Percentiles rank a stretch among this genome's conserved stretches.
Evolutionary conservation across 2,797 vertebrate genomes (phyloP).

Genomic region (Bovichtus diacanthus): DNA sequence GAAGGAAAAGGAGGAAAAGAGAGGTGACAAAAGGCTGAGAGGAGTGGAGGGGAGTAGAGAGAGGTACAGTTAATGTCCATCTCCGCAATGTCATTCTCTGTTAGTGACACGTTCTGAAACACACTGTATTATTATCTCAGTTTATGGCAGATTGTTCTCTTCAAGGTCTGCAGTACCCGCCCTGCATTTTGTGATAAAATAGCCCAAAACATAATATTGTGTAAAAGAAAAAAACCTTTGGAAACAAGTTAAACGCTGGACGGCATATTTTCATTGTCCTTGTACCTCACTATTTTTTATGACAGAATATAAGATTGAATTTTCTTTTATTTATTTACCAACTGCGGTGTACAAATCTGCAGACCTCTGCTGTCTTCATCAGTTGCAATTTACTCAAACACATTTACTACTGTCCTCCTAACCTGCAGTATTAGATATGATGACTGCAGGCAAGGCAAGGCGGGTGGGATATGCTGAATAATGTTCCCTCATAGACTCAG

Average conservation of each 20-base stretch:
- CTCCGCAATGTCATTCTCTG: background rate
- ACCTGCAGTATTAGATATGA: conserved; percentile 8
- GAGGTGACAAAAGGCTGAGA: background rate
- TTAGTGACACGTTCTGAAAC: background rate
- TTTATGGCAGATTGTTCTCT: conserved; percentile 2
- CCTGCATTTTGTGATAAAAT: background rate
- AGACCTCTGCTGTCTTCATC: conserved; percentile 7
- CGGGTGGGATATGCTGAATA: conserved; percentile 33
- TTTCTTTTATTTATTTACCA: background rate
- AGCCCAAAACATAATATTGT: background rate
- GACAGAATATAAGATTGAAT: background rate
- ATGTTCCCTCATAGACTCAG: conserved; percentile 21
- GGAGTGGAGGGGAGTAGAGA: background rate
- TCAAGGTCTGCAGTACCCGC: background rate
- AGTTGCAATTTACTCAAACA: conserved; percentile 17
- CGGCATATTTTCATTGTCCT: background rate
- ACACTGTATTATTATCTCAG: background rate
- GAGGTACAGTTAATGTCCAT: background rate
- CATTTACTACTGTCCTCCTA: conserved; percentile 9
- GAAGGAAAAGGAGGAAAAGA: background rate
- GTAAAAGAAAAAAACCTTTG: background rate
- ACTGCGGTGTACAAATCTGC: conserved; percentile 1
- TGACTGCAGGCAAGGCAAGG: conserved; percentile 11
- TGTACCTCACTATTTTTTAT: background rate
- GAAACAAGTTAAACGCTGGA: background rate